A percentile compares a stretch with the other conserved stretches of the same genome.
Conservation (phyloP, 1,140 invertebrate species). For the Monomorium pharaonis region DNA sequence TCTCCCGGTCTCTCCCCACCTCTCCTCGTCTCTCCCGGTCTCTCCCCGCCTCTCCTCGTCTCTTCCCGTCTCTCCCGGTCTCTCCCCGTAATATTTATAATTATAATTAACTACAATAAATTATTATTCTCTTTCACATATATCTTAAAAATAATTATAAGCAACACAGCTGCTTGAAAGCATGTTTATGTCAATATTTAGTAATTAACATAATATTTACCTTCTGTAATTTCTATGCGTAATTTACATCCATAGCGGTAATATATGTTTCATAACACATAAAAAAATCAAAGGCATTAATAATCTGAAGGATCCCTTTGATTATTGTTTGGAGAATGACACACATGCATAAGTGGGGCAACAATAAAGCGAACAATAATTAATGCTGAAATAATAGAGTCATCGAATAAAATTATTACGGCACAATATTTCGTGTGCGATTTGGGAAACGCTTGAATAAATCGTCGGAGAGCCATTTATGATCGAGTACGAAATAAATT, state of each 20-base stretch:
- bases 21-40: too few species aligned
- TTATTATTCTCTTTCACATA: not conserved
- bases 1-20: too few species aligned
- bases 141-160: not conserved
- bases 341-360: not conserved
- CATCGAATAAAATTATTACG: constrained; percentile 19
- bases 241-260: not conserved
- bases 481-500: constrained; percentile 31
- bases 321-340: constrained; percentile 8
- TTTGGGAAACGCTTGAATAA: constrained; percentile 26
- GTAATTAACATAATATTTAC: not conserved
- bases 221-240: not conserved
- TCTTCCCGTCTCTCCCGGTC: too few species aligned
- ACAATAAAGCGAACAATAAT: constrained; percentile 39
- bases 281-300: constrained; percentile 21
- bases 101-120: not conserved
- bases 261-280: not conserved
- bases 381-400: constrained; percentile 18
- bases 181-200: not conserved
- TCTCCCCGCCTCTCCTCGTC: too few species aligned
- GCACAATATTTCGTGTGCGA: not conserved
- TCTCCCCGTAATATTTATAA: too few species aligned
- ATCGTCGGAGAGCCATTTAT: constrained; percentile 19
- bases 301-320: not conserved
- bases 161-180: not conserved